Evolutionary conservation across 2,113 vertebrate species (phyloP).

Genomic region (Myrmecophaga tridactyla): DNA sequence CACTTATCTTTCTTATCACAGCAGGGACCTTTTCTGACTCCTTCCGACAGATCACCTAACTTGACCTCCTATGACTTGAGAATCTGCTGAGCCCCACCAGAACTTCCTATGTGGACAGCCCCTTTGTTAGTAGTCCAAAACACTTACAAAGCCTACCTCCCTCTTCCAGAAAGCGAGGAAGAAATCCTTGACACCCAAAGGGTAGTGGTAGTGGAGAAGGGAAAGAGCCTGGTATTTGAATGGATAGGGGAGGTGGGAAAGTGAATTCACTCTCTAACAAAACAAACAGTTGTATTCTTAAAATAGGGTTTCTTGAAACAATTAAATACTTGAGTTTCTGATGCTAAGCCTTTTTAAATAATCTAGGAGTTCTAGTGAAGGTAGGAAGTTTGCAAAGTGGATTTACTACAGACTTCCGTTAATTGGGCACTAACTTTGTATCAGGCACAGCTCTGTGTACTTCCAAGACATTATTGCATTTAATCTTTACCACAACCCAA

Average conservation of each 20-base stretch:
- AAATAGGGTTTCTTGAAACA: background rate
- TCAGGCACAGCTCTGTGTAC: background rate
- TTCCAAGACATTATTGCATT: background rate
- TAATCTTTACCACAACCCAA: background rate
- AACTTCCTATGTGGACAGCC: background rate
- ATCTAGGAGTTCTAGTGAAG: background rate
- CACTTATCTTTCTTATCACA: background rate
- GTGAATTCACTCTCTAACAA: background rate
- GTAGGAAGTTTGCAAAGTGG: background rate
- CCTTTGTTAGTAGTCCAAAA: background rate
- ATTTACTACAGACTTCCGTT: background rate
- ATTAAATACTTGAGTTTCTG: background rate
- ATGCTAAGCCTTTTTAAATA: background rate
- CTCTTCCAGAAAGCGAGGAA: background rate
- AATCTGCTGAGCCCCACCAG: background rate
- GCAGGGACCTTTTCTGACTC: background rate
- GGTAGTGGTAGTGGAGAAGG: background rate
- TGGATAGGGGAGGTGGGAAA: fast-evolving
- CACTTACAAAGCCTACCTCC: background rate
- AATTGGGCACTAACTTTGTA: too few relatives aligned
- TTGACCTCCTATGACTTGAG: background rate
- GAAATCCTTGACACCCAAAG: background rate
- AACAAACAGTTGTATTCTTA: background rate
- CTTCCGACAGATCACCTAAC: too few relatives aligned
- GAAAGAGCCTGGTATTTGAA: background rate